Base-by-base conservation (phyloP, 2,888 invertebrate species). In the Boloria selene region DNA sequence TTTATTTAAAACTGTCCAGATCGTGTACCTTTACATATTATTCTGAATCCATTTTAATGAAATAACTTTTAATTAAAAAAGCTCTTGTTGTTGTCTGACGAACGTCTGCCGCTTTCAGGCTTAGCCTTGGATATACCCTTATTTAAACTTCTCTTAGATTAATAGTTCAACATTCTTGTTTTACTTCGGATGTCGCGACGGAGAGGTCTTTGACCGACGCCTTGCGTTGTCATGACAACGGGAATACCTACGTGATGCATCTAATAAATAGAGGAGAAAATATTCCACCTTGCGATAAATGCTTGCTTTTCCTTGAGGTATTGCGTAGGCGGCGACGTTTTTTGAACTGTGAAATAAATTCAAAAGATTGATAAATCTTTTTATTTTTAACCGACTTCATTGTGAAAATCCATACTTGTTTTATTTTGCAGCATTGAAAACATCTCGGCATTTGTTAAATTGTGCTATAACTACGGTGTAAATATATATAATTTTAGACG, bases 131-230 rank as follows among this genome's bases (percentile, higher is more conserved):
- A 73, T 73, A 61, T 68, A 76, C 81, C 82, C 82, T 78, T 83
- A 77, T 82, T 82, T 81, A 78, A 70, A 83, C 77, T 81, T 81
- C 74, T 73, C 76, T 78, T 77, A 78, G 80, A 84, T 84, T 84
- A 86, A 83, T 84, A 86, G 81, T 82, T 77, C 77, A 78, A 77
- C 76, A 81, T 83, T 87, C 80, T 87, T 86, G 83, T 86, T 87
- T 83, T 81, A 80, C 82, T 84, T 83, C 81, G 76, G 76, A 79
- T 84, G 88, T 87, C 87, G 85, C 86, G 85, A 83, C 85, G 79
- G 68, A 75, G 82, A 84, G 91, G 88, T 90, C 89, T 83, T 83
- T 85, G 90, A 87, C 89, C 90, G 86, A 84, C 83, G 84, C 85
- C 82, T 79, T 83, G 76, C 76, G 88, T 87, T 80, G 77, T 84